Evolutionary conservation across 2,888 invertebrate genomes (phyloP).

Genomic region (Ophion obscuratus): DNA sequence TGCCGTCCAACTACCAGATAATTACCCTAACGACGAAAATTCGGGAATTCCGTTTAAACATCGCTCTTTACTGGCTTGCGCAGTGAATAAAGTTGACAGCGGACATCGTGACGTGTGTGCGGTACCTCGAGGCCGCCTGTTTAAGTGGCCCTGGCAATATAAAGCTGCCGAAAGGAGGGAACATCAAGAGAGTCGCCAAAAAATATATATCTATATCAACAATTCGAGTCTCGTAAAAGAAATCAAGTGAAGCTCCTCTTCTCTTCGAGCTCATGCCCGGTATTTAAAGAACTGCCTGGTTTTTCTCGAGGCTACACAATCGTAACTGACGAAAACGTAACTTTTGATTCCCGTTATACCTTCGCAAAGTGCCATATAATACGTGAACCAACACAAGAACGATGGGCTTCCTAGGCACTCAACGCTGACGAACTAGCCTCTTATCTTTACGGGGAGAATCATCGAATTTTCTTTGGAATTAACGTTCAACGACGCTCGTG

Average conservation of each 20-base stretch:
- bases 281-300: constrained; percentile 10
- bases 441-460: constrained; percentile 43
- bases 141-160: constrained; percentile 21
- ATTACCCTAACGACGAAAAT: constrained; percentile 61
- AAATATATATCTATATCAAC: not conserved
- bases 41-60: constrained; percentile 51
- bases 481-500: not conserved
- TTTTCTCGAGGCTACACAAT: constrained; percentile 14
- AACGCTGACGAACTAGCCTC: not conserved
- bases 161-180: not conserved
- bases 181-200: not conserved
- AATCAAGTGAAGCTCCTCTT: constrained; percentile 23
- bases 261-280: not conserved
- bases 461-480: not conserved
- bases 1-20: constrained; percentile 54
- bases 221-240: constrained; percentile 35
- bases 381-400: constrained; percentile 16
- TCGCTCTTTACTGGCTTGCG: constrained; percentile 32
- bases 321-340: constrained; percentile 28
- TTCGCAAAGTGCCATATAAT: constrained; percentile 6
- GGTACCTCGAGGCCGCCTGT: constrained; percentile 17
- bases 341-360: constrained; percentile 35
- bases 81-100: constrained; percentile 52
- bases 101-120: constrained; percentile 3
- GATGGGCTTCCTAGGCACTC: not conserved